Base-by-base conservation (phyloP, 2,113 vertebrate genomes). In the Pao palembangensis region DNA sequence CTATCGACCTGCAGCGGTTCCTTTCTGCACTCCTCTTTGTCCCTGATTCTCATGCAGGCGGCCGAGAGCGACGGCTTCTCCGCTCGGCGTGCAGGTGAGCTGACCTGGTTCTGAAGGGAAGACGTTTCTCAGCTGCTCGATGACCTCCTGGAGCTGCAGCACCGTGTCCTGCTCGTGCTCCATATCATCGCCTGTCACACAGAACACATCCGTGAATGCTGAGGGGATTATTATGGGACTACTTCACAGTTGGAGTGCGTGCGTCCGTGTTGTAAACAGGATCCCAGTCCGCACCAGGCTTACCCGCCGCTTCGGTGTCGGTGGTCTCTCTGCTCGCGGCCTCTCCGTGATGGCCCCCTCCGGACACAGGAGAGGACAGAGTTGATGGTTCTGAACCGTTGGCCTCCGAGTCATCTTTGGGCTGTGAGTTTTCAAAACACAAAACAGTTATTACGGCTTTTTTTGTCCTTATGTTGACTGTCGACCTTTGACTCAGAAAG, bases 71-170 rank as follows among this genome's bases (percentile, higher is more conserved):
- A 10, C 25, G 4, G 28, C 34, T 34, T 53, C 54, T 62, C 7
- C 20, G 19, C 42, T 67, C 55, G 14, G 6, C 34, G 50, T 15
- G 1, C 0, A 46, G 28, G 34, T 21, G 0, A 46, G 79, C 83
- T 86, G 64, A 86, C 89, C 88, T 10, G 87, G 83, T 76, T 92
- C 89, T 12, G 87, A 88, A 52, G 97, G 97, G 83, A 99, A 98
- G 82, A 96, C 92, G 43, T 94, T 98, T 61, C 93, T 93, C 82
- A 99, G 91, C 83, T 98, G 97, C 88, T 98, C 94, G 80, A 99
- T 99, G 62, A 99, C 97, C 74, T 99, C 94, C 80, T 99, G 96
- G 65, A 99, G 90, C 82, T 96, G 94, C 76, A 96, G 67, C 43
- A 94, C 95, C 17, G 97, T 95, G 53, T 98, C 93, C 66, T 94